These are phyloP conservation scores for Thinocorus orbignyianus DNA, from an alignment of 2,113 vertebrate genomes.

Conservation along the genomic window DNA sequence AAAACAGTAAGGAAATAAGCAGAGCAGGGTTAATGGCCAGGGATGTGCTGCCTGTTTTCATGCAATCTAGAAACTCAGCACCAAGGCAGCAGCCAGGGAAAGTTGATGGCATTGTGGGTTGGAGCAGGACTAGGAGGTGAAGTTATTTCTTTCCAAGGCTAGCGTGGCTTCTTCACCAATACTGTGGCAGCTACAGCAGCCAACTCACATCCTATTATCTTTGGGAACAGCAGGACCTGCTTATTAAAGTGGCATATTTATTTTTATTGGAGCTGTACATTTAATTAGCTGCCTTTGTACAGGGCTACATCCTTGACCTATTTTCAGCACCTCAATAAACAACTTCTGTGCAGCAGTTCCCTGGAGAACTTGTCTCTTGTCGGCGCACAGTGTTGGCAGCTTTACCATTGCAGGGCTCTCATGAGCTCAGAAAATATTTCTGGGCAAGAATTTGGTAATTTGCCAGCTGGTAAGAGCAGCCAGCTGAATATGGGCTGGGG, in stretches of 20 bases:
- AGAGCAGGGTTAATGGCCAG: not conserved
- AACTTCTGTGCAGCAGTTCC: not conserved
- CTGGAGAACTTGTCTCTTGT: not conserved
- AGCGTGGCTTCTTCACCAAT: not conserved
- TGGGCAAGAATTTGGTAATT: not conserved
- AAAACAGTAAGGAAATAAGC: not conserved
- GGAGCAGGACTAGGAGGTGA: not conserved
- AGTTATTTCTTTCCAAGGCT: not conserved
- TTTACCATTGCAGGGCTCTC: not conserved
- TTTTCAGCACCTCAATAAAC: not conserved
- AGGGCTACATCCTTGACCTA: not conserved
- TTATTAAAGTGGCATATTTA: not conserved
- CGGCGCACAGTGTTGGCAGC: fast-evolving
- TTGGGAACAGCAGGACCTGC: not conserved
- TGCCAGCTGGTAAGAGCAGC: not conserved
- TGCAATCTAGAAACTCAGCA: not conserved
- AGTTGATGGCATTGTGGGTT: fast-evolving
- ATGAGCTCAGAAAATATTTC: not conserved
- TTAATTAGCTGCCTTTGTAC: not conserved
- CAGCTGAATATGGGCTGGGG: not conserved
- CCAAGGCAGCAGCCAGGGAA: not conserved
- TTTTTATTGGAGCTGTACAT: not conserved
- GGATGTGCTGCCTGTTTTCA: not conserved
- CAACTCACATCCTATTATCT: not conserved
- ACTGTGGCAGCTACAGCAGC: not conserved